phyloP scores from a whole-genome alignment of 2,888 invertebrate genomes.

The Andrena flavipes region DNA sequence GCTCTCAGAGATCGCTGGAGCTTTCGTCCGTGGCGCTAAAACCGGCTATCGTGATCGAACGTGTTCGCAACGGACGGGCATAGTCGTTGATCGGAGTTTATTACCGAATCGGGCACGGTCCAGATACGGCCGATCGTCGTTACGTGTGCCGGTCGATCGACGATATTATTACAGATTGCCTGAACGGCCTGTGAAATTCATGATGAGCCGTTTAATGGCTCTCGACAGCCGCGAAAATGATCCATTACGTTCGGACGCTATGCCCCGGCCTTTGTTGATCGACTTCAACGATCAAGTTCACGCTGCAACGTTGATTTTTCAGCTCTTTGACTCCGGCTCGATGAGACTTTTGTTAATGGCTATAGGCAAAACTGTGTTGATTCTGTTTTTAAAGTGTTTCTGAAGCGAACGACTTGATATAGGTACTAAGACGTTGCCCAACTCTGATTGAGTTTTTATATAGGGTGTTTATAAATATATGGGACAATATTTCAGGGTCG shows the following conservation, averaged over 20 bases:
- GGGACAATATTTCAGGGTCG: too few relatives aligned
- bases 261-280: constrained; percentile 19
- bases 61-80: constrained; percentile 41
- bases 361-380: neutral
- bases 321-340: neutral
- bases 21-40: constrained; percentile 44
- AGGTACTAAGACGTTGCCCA: too few relatives aligned
- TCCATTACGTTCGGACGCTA: constrained; percentile 72
- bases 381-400: neutral
- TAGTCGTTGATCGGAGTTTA: constrained; percentile 73
- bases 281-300: neutral
- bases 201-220: constrained; percentile 80
- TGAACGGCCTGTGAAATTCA: constrained; percentile 79
- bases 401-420: too few relatives aligned
- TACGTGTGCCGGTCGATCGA: constrained; percentile 67
- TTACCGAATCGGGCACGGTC: constrained; percentile 76
- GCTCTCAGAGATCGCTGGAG: neutral
- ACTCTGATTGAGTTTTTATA: too few relatives aligned
- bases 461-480: too few relatives aligned
- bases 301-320: neutral
- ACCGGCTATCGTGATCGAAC: constrained; percentile 55
- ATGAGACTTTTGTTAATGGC: neutral
- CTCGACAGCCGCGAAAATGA: constrained; percentile 77
- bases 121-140: constrained; percentile 70
- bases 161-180: constrained; percentile 81